Evolutionary conservation across 2,888 invertebrate species (phyloP), one percentile per base, ranked within the genome.

Genomic region (Brachypalpus laphriformis): DNA sequence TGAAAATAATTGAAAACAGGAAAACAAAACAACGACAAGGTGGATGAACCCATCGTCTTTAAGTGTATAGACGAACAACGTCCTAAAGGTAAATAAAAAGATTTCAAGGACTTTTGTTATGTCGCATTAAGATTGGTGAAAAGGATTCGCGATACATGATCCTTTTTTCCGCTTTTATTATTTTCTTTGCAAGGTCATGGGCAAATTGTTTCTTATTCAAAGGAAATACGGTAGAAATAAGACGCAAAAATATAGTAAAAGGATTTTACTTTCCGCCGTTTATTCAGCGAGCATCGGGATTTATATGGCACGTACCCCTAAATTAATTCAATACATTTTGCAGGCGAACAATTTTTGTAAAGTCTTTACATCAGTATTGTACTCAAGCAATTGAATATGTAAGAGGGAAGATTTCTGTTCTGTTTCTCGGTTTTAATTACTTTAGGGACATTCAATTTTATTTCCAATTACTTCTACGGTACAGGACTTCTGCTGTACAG

Each of bases 41-140:
- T 81, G 45, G 47, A 54, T 68, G 68, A 81, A 74, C 81, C 47
- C 75, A 81, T 75, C 61, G 14, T 51, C 8, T 45, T 74, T 11
- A 0, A 25, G 5, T 37, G 14, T 22, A 6, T 18, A 51, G 59
- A 66, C 34, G 71, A 45, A 61, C 45, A 31, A 42, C 9, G 45
- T 66, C 37, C 65, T 45, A 16, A 72, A 61, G 66, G 61, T 82
- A 72, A 72, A 72, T 54, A 77, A 61, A 54, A 59, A n/a, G 22
- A 28, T 66, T 77, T 82, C 82, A 82, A 82, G 77, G 82, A 82
- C 82, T 61, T 82, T 72, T 54, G 18, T 57, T 72, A 20, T 72
- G 77, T 77, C 72, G 77, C 77, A 77, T 63, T 77, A 37, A 40
- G 45, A 77, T 66, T 77, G 66, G n/a, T 37, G 28, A 37, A 81